Evolutionary conservation across 2,113 vertebrate species (phyloP).

Genomic region (Eptesicus fuscus): DNA sequence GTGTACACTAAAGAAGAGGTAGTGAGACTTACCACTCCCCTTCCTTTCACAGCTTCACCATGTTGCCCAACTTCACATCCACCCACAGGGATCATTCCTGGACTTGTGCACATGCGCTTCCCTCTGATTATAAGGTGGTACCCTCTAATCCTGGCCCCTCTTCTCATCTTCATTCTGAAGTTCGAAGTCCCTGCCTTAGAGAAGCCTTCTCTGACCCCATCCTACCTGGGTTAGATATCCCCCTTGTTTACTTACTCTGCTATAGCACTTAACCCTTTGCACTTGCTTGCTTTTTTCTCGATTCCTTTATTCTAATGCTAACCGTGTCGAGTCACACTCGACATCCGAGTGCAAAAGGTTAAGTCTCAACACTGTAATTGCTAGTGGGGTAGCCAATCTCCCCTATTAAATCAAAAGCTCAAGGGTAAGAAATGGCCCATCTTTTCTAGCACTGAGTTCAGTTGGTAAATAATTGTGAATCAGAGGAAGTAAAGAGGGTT

Average conservation of each 20-base stretch:
- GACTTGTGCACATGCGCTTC: background rate
- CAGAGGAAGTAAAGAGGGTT: background rate
- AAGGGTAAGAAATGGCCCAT: background rate
- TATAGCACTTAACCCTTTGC: background rate
- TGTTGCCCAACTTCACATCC: background rate
- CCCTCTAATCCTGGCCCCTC: background rate
- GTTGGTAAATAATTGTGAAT: background rate
- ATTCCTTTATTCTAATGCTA: too few species aligned
- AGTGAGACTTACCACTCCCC: background rate
- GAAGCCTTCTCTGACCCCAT: background rate
- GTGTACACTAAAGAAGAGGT: background rate
- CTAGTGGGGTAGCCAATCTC: background rate
- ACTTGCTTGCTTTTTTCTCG: too few species aligned
- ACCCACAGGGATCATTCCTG: background rate
- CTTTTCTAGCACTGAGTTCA: background rate
- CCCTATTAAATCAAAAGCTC: background rate
- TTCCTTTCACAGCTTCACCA: background rate
- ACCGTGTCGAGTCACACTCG: too few species aligned
- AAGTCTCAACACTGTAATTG: background rate
- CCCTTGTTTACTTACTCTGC: background rate
- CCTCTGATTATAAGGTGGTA: background rate
- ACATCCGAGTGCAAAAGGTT: too few species aligned
- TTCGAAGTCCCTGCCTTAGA: background rate
- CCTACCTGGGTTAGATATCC: background rate
- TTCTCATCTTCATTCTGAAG: background rate